Evolutionary conservation across 2,797 vertebrate species (phyloP), one percentile per base, ranked within the genome.

Genomic region (Xyrichtys novacula): DNA sequence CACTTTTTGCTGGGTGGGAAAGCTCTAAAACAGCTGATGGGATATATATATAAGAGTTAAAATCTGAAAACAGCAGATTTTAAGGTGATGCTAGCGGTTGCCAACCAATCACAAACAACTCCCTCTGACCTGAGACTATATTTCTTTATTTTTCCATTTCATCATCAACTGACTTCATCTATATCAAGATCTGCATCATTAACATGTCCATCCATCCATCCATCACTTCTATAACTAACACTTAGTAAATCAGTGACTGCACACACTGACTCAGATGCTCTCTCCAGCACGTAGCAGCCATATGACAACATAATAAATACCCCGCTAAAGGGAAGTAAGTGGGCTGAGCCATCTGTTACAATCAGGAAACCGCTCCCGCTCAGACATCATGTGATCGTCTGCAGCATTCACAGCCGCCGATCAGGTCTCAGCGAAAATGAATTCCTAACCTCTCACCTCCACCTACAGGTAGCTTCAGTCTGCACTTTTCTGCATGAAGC

Each of bases 291-390:
- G 2, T 22, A 64, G 44, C 17, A 16, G 48, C 64, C 40, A 56
- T 49, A 59, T 60, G 57, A 70, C 29, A 61, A 38, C n/a, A 50
- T 46, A 48, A 75, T 68, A 59, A 71, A 74, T 49, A 63, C 54
- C 48, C 49, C 46, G 44, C 28, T 19, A 63, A 68, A 28, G 32
- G 63, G 47, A 83, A 80, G 81, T 53, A 64, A 66, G 63, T 66
- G 50, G 63, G 77, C 7, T 42, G 61, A 80, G 26, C 65, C 74
- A 63, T 80, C 74, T 84, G 84, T 65, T 47, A 48, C 40, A 31
- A 1, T 46, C 29, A 46, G 48, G 52, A 74, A 39, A 44, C 28
- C 56, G 25, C 31, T 25, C 8, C 3, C 6, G 32, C 70, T 64
- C 50, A 68, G 66, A 64, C 55, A 19, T 60, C 38, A 29, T 48